These are phyloP conservation scores for Chiloscyllium punctatum DNA, from an alignment of 2,797 vertebrate species.

Conservation along the genomic window DNA sequence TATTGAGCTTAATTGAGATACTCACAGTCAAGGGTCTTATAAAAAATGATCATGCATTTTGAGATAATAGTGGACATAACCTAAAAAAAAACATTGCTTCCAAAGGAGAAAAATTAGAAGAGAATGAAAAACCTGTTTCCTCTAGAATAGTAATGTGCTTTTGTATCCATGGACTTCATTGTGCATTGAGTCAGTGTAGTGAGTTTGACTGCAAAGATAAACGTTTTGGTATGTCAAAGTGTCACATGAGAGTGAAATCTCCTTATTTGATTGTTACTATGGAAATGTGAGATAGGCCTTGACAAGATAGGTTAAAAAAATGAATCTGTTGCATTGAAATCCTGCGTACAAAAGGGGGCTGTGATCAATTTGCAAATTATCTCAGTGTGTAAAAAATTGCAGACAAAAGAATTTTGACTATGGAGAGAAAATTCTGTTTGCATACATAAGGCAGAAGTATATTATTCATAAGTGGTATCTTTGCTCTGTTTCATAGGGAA, in stretches of 20 bases:
- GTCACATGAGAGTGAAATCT: constrained; percentile 9
- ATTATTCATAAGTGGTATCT: background rate
- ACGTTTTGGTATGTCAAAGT: background rate
- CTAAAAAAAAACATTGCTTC: background rate
- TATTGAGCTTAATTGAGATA: background rate
- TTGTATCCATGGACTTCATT: background rate
- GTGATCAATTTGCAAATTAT: background rate
- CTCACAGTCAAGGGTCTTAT: background rate
- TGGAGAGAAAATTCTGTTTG: background rate
- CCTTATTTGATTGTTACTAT: background rate
- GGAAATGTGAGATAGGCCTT: background rate
- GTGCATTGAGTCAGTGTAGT: constrained; percentile 12
- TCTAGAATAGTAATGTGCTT: background rate
- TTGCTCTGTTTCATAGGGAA: background rate
- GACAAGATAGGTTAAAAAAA: background rate
- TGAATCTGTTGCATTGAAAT: background rate
- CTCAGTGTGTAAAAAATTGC: background rate
- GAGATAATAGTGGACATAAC: background rate
- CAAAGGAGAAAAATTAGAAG: background rate
- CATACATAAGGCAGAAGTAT: background rate
- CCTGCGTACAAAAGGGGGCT: background rate
- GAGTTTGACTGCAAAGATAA: background rate
- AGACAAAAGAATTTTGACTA: background rate
- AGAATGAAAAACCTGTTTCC: background rate
- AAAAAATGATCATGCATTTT: background rate